Evolutionary conservation across 2,888 invertebrate genomes (phyloP).

Genomic region (Rugalucina vietnamica): DNA sequence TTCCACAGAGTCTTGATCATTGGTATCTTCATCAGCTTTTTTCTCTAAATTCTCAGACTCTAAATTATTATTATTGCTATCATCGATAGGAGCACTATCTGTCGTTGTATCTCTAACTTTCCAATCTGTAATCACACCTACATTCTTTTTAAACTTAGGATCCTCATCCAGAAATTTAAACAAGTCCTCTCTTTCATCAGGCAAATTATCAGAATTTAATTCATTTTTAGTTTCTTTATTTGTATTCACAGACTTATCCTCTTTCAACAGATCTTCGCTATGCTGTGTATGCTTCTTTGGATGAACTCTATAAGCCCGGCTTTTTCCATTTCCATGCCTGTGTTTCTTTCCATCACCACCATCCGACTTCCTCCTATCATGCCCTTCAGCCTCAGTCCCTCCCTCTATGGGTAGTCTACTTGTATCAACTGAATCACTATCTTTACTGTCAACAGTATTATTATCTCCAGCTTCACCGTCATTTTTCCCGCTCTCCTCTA

Average conservation of each 20-base stretch:
- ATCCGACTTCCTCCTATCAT: background rate
- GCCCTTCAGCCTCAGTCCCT: constrained; percentile 33
- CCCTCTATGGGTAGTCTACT: constrained; percentile 51
- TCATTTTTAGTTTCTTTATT: constrained; percentile 11
- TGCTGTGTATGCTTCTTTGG: constrained; percentile 16
- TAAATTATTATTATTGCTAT: background rate
- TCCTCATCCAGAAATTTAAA: constrained; percentile 49
- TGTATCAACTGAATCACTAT: constrained; percentile 12
- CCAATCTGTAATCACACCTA: constrained; percentile 50
- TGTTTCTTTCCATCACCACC: background rate
- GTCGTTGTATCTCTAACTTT: constrained; percentile 33
- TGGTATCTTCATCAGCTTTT: constrained; percentile 17
- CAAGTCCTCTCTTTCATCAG: constrained; percentile 39
- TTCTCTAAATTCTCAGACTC: constrained; percentile 22
- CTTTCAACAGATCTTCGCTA: constrained; percentile 14
- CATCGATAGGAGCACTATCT: constrained; percentile 42
- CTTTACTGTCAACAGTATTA: background rate
- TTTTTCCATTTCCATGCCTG: constrained; percentile 13
- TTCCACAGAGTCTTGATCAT: background rate
- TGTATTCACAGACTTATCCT: constrained; percentile 6
- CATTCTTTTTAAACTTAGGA: constrained; percentile 58
- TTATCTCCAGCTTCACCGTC: constrained; percentile 16
- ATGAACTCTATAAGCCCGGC: constrained; percentile 6
- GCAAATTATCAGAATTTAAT: constrained; percentile 6
- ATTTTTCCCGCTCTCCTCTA: constrained; percentile 14